Percentiles rank a stretch among this genome's conserved stretches.
Conservation (phyloP, 2,113 vertebrate genomes). For the Alaudala cheleensis region DNA sequence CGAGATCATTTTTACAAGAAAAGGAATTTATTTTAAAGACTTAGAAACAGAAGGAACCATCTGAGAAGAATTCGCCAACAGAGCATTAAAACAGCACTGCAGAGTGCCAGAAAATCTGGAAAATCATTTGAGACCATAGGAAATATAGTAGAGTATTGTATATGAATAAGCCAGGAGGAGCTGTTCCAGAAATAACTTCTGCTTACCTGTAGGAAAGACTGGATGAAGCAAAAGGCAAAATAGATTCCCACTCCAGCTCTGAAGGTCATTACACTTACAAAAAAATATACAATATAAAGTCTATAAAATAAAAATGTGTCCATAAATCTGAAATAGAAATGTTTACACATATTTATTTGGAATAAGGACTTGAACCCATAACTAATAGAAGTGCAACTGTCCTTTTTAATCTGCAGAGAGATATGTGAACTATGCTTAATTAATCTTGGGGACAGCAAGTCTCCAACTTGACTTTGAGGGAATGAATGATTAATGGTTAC, state of each 20-base stretch:
- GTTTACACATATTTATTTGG: neutral
- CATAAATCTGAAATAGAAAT: neutral
- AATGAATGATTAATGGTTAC: neutral
- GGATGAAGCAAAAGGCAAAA: neutral
- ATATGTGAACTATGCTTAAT: neutral
- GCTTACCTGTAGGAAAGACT: neutral
- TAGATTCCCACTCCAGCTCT: neutral
- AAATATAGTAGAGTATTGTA: neutral
- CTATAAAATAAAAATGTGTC: neutral
- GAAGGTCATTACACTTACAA: neutral
- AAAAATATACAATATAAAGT: neutral
- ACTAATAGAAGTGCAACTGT: neutral
- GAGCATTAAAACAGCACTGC: neutral
- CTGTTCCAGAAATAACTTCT: constrained; percentile 36
- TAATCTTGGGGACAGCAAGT: neutral
- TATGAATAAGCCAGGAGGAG: neutral
- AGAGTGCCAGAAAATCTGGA: constrained; percentile 8
- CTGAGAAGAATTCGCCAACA: neutral
- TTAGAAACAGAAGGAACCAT: neutral
- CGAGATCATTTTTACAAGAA: neutral
- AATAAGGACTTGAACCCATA: neutral
- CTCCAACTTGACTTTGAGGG: neutral
- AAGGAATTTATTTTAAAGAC: neutral
- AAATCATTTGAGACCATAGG: neutral
- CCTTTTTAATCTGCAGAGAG: neutral